phyloP scores from a whole-genome alignment of 2,113 vertebrate genomes.

The Corythaixoides concolor region DNA sequence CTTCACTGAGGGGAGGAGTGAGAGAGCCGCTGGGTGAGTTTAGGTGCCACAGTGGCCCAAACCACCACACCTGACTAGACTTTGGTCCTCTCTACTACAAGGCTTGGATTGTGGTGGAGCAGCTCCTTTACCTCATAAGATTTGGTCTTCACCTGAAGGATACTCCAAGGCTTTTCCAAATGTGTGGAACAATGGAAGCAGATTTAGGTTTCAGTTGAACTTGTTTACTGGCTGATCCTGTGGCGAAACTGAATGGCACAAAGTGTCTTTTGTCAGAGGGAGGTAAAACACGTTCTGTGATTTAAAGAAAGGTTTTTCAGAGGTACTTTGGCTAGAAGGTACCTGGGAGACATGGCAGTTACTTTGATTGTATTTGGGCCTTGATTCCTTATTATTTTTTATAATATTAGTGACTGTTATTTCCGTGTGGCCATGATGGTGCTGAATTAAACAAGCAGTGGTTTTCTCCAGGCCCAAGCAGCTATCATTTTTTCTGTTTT shows the following conservation, averaged over 20 bases:
- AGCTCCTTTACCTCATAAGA: neutral
- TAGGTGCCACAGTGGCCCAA: too few relatives aligned
- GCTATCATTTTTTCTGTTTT: constrained; percentile 46
- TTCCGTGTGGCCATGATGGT: neutral
- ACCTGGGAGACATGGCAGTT: neutral
- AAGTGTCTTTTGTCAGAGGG: neutral
- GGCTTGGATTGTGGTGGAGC: neutral
- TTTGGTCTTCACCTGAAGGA: neutral
- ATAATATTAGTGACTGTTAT: neutral
- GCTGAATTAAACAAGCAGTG: neutral
- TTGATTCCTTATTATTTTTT: neutral
- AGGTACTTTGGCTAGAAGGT: neutral
- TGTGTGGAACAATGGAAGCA: neutral
- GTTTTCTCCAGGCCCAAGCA: neutral
- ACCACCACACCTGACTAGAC: too few relatives aligned
- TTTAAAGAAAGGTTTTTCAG: neutral
- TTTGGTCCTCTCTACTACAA: neutral
- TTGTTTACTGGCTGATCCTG: neutral
- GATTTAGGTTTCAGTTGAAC: neutral
- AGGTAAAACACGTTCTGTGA: neutral
- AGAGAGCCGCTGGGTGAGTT: too few relatives aligned
- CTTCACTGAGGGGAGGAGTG: too few relatives aligned
- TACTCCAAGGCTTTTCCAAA: neutral
- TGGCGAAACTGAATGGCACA: neutral
- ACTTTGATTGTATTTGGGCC: neutral